Conservation (phyloP, 1,140 invertebrate genomes). For the Popillia japonica region DNA sequence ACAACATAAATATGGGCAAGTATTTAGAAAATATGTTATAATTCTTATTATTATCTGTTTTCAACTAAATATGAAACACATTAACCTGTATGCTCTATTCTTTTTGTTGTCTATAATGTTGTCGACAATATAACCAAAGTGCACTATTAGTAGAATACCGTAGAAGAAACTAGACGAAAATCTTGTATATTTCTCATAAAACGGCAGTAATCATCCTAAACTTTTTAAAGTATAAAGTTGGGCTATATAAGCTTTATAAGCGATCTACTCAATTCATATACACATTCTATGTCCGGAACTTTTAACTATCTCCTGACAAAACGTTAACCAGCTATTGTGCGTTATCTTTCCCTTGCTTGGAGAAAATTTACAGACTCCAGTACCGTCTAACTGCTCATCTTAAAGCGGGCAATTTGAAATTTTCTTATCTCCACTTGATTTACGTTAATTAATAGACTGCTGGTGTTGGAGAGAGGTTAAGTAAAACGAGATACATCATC, state of each 20-base stretch:
- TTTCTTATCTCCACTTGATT: not conserved
- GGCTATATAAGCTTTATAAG: not conserved
- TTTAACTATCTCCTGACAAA: not conserved
- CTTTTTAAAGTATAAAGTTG: not conserved
- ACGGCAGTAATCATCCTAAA: not conserved
- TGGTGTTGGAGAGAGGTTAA: not conserved
- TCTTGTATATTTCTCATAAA: not conserved
- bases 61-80: too few species aligned
- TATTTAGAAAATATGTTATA: too few species aligned
- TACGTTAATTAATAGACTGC: constrained; percentile 11
- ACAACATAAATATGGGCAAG: too few species aligned
- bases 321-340: not conserved
- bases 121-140: too few species aligned
- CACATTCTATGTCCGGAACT: not conserved
- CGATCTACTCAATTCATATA: not conserved
- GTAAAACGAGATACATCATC: not conserved
- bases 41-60: too few species aligned
- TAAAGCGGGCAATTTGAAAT: not conserved
- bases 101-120: too few species aligned
- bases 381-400: not conserved
- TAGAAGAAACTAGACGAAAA: too few species aligned
- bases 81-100: too few species aligned
- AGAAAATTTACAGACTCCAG: not conserved
- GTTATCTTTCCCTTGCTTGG: not conserved
- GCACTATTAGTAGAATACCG: too few species aligned